Evolutionary conservation across 2,888 invertebrate species (phyloP).

Genomic region (Agonopterix subpropinquella): DNA sequence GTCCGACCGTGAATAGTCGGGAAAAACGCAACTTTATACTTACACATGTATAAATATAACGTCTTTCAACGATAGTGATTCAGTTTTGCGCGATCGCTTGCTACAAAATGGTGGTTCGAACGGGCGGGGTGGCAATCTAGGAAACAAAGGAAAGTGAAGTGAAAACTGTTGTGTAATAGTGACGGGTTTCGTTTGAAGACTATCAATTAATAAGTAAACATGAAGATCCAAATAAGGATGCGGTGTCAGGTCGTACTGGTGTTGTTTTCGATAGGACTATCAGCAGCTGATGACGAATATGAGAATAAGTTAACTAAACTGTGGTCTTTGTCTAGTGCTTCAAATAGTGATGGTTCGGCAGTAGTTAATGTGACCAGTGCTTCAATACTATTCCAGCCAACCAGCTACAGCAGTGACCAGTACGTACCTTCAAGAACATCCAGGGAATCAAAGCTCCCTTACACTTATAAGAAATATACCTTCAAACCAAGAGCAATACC

Average conservation of each 20-base stretch:
- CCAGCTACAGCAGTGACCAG: slow-evolving; percentile 29
- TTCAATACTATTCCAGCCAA: slow-evolving; percentile 49
- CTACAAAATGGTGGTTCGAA: slow-evolving; percentile 61
- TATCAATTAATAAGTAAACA: slow-evolving; percentile 26
- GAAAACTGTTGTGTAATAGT: slow-evolving; percentile 33
- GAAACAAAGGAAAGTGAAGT: slow-evolving; percentile 52
- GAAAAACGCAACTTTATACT: slow-evolving; percentile 67
- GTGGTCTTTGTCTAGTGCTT: slow-evolving; percentile 46
- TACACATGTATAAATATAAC: slow-evolving; percentile 72
- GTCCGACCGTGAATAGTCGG: slow-evolving; percentile 59
- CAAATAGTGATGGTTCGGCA: slow-evolving; percentile 45
- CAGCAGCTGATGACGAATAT: slow-evolving; percentile 39
- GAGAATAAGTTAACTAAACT: slow-evolving; percentile 52
- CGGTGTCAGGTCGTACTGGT: slow-evolving; percentile 44
- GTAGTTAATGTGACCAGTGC: slow-evolving; percentile 57
- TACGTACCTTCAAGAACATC: slow-evolving; percentile 19
- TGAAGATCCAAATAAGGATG: slow-evolving; percentile 37
- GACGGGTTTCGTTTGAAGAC: slow-evolving; percentile 6
- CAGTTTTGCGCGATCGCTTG: slow-evolving; percentile 71
- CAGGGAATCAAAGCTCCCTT: slow-evolving; percentile 29
- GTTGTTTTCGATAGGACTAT: slow-evolving; percentile 38
- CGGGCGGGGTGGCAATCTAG: slow-evolving; percentile 34
- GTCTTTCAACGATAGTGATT: slow-evolving; percentile 54
- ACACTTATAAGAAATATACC: slow-evolving; percentile 33
- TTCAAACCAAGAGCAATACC: slow-evolving; percentile 60